Evolutionary conservation across 2,797 vertebrate species (phyloP).

Genomic region (Nyctibius grandis): DNA sequence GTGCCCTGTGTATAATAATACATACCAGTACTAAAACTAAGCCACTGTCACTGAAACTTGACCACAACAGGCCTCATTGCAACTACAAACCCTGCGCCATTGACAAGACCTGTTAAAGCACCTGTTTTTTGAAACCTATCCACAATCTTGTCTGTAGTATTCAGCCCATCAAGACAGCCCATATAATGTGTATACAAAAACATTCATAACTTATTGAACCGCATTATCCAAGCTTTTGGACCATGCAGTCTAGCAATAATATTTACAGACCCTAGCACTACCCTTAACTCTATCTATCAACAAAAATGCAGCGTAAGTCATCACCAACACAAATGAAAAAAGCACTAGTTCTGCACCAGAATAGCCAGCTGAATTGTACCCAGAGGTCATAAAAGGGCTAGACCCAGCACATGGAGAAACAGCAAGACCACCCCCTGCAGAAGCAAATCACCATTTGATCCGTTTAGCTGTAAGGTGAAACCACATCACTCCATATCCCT

Average conservation of each 20-base stretch:
- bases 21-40: background rate
- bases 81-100: background rate
- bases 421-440: background rate
- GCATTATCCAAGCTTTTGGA: background rate
- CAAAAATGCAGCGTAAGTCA: background rate
- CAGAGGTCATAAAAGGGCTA: background rate
- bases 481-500: background rate
- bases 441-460: background rate
- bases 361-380: background rate
- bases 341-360: background rate
- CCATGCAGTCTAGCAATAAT: background rate
- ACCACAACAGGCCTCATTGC: background rate
- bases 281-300: background rate
- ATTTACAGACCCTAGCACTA: background rate
- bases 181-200: rapidly evolving
- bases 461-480: background rate
- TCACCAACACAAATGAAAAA: background rate
- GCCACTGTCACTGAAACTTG: background rate
- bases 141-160: background rate
- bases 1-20: background rate
- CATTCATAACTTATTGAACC: background rate
- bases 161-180: background rate
- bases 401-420: background rate
- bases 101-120: background rate
- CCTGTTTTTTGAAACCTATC: background rate